A percentile compares a stretch with the other conserved stretches of the same genome.
These are phyloP conservation scores for Phycodurus eques DNA, from an alignment of 2,113 vertebrate species.

Conservation along the genomic window DNA sequence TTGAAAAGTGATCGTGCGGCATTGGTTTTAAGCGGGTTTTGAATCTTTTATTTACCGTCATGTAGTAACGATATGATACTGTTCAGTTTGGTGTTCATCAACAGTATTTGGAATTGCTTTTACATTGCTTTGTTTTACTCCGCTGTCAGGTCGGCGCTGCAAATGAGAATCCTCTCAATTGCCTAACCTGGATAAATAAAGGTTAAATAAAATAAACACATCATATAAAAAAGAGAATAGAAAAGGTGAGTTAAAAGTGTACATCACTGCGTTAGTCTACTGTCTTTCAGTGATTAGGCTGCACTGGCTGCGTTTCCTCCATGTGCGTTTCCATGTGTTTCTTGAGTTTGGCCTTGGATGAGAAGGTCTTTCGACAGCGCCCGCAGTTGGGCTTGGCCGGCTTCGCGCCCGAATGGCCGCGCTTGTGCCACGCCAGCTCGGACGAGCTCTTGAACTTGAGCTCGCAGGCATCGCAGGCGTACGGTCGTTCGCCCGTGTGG, in stretches of 20 bases:
- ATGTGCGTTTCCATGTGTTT: slow-evolving; percentile 60
- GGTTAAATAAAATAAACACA: too few species aligned
- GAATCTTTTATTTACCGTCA: too few species aligned
- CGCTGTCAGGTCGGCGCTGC: too few species aligned
- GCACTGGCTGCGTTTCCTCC: neutral
- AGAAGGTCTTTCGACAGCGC: slow-evolving; percentile 50
- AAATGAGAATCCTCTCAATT: too few species aligned
- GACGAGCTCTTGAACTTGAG: slow-evolving; percentile 72
- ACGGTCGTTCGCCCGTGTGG: slow-evolving; percentile 73
- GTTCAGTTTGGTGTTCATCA: too few species aligned
- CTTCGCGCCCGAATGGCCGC: slow-evolving; percentile 48
- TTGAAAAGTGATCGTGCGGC: too few species aligned
- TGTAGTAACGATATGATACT: too few species aligned
- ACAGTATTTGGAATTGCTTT: too few species aligned
- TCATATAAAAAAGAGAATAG: neutral
- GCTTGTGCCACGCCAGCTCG: slow-evolving; percentile 67
- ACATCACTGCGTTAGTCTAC: neutral
- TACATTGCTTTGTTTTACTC: too few species aligned
- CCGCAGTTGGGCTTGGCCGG: slow-evolving; percentile 37
- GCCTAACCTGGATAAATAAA: too few species aligned
- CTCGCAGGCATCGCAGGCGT: slow-evolving; percentile 55
- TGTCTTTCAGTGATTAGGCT: neutral
- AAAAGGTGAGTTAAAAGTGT: too few species aligned
- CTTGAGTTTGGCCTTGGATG: slow-evolving; percentile 55
- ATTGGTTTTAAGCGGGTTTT: too few species aligned